These are phyloP conservation scores for Asarcornis scutulata DNA, from an alignment of 2,113 vertebrate species.

Conservation along the genomic window DNA sequence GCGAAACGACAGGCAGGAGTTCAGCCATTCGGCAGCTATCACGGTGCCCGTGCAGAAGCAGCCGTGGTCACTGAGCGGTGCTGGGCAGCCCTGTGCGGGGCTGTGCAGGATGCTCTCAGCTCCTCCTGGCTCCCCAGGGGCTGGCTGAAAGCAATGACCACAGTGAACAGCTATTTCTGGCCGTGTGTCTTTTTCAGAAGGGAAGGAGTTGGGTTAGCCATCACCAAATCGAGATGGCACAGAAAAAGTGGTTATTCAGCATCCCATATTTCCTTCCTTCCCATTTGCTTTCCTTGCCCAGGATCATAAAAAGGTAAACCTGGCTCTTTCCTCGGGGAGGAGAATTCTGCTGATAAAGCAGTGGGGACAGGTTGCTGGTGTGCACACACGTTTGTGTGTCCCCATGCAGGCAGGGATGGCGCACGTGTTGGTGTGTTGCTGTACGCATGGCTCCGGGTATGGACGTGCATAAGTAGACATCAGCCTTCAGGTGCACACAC, in stretches of 20 bases:
- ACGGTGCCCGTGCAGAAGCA: neutral
- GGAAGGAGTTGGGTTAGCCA: neutral
- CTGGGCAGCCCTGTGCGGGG: neutral
- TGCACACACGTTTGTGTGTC: accelerated
- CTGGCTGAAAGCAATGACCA: no score
- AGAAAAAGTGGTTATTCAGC: neutral
- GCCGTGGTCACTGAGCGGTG: accelerated
- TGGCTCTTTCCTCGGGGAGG: no score
- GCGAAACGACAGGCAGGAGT: neutral
- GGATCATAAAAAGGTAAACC: accelerated
- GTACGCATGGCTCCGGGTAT: accelerated
- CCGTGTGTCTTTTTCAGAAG: neutral
- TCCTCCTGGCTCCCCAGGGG: no score
- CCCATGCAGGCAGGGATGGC: accelerated
- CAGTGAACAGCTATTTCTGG: no score
- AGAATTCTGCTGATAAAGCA: neutral
- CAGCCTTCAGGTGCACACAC: accelerated
- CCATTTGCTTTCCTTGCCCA: accelerated
- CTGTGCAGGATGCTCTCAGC: no score
- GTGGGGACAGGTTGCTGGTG: accelerated
- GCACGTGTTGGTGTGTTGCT: accelerated
- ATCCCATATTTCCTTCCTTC: neutral
- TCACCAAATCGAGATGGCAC: neutral
- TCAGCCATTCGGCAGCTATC: neutral
- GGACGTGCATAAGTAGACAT: accelerated